Evolutionary conservation across 2,797 vertebrate genomes (phyloP), one percentile per base, ranked within the genome.

Genomic region (Myiothlypis coronata): DNA sequence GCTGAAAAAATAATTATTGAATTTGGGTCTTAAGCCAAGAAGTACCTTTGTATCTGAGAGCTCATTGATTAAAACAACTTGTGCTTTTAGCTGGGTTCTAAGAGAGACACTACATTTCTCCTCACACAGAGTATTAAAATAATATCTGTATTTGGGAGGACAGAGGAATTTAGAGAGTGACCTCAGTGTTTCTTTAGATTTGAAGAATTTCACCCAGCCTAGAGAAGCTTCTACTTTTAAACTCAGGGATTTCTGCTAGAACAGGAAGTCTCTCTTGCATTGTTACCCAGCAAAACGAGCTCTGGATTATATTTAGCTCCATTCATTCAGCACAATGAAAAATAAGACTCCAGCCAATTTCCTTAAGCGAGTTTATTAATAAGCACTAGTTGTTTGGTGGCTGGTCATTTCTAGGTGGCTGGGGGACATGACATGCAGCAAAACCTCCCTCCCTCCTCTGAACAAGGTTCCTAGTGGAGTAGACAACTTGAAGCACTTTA

Each of bases 231-330:
- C 82, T 80, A 39, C 75, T 85, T 85, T 76, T 76, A 90, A 93
- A 90, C 34, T 28, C n/a, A 17, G 80, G 56, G 82, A 76, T 94
- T 93, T 94, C 91, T 90, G 82, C 91, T 94, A 22, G 80, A 94
- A 94, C 96, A 97, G 95, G 96, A 97, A 96, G 94, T 90, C 89
- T 96, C 83, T 89, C 77, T 90, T 12, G 6, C 91, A 87, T 95
- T 96, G 94, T 95, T 95, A 91, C 59, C 88, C 95, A 82, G 94
- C 70, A 75, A 94, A 94, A 86, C 0, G 67, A 83, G 50, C 93
- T 92, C 80, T 65, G 91, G 93, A 94, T 96, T 96, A 96, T 96
- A 96, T 96, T 96, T 96, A 96, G 94, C 81, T 81, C 91, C 77
- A 93, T 96, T 96, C 96, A 95, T 93, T 87, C 80, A 69, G 90